Evolutionary conservation across 64 coral and sea anemone genomes (phyloP).

Genomic region (Porites australiensis): DNA sequence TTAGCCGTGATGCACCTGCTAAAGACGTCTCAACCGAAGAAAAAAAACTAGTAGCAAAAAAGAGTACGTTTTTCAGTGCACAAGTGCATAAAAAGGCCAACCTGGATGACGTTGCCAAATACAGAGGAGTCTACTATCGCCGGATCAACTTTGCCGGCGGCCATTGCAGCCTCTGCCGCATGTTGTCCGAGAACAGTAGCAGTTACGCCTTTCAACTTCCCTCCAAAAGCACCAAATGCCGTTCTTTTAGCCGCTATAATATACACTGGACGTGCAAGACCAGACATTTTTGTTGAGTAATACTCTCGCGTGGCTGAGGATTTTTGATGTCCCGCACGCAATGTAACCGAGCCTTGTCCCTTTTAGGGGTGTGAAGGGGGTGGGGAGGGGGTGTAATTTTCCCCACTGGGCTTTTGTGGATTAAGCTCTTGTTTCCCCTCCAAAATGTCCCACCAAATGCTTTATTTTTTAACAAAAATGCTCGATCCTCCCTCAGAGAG

Average conservation of each 20-base stretch:
- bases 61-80: no score
- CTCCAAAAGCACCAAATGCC: conserved; percentile 97
- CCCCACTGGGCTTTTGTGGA: no score
- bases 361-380: not conserved
- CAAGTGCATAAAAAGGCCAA: not conserved
- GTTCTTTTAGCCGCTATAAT: conserved; percentile 99
- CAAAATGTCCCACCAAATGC: no score
- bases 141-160: conserved; percentile 89
- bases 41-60: no score
- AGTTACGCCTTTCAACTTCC: conserved; percentile 79
- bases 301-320: not conserved
- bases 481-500: no score
- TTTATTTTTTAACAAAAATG: no score
- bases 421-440: no score
- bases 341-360: conserved; percentile 15
- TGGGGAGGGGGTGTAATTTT: not conserved
- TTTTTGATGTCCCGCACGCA: not conserved
- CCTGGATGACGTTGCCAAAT: conserved; percentile 99
- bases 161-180: conserved; percentile 73
- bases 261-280: conserved; percentile 86
- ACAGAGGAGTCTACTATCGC: conserved; percentile 90
- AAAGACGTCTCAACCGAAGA: not conserved
- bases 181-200: conserved; percentile 93
- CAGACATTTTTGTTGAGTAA: conserved; percentile 57
- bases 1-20: no score